These are phyloP conservation scores for Himalopsyche anomala DNA, from an alignment of 2,888 invertebrate genomes.

Conservation along the genomic window DNA sequence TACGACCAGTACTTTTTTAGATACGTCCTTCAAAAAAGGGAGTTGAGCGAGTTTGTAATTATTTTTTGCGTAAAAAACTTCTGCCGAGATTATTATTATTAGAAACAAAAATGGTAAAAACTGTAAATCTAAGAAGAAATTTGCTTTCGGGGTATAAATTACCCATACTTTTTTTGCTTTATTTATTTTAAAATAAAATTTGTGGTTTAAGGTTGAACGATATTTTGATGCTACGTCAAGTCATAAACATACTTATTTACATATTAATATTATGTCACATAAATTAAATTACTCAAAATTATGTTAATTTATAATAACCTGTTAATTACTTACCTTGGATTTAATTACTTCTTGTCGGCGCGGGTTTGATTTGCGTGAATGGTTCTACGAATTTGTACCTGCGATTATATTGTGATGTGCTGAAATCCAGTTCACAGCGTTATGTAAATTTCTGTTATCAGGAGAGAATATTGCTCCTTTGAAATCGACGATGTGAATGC, in stretches of 20 bases:
- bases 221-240: not conserved
- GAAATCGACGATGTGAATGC: not conserved
- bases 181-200: not conserved
- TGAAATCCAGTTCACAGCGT: not conserved
- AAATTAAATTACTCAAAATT: not conserved
- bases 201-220: not conserved
- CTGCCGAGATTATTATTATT: too few species aligned
- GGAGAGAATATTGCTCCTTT: not conserved
- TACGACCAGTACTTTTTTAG: too few species aligned
- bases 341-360: not conserved
- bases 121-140: too few species aligned
- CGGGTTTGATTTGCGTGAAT: not conserved
- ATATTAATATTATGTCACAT: not conserved
- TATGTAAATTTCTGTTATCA: constrained; percentile 2
- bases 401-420: not conserved
- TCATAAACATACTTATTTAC: not conserved
- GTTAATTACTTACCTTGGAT: not conserved
- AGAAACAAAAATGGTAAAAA: too few species aligned
- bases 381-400: not conserved
- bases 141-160: too few species aligned
- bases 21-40: too few species aligned
- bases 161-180: too few species aligned
- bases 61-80: too few species aligned
- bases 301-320: not conserved
- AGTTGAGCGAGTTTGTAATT: too few species aligned